Conservation (phyloP, 2,113 vertebrate genomes). For the Gallinago jamesoni region DNA sequence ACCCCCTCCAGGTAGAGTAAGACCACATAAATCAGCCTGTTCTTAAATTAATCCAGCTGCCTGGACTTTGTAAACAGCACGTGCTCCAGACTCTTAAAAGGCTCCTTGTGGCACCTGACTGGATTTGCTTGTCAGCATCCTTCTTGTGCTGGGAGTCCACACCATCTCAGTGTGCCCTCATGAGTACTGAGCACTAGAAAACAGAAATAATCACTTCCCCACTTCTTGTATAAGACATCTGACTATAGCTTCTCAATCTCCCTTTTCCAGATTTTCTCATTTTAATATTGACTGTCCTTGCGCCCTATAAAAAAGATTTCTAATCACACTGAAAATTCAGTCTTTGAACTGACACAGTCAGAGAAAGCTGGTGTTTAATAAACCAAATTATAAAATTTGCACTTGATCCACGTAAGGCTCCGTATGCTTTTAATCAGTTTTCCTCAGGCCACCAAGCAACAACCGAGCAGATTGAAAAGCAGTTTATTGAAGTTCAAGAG, state of each 20-base stretch:
- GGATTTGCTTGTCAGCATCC: not conserved
- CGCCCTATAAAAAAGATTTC: not conserved
- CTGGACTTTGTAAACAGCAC: not conserved
- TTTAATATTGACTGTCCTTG: not conserved
- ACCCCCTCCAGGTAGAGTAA: not conserved
- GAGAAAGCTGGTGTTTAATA: not conserved
- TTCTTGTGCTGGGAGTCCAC: not conserved
- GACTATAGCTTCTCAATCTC: not conserved
- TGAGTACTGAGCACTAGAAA: not conserved
- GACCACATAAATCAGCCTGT: not conserved
- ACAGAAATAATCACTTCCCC: not conserved
- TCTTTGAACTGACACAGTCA: not conserved
- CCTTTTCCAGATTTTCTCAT: not conserved
- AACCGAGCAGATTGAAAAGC: not conserved
- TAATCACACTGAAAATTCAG: not conserved
- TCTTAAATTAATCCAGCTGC: not conserved
- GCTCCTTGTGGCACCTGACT: not conserved
- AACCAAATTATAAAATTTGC: not conserved
- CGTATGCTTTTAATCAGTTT: not conserved
- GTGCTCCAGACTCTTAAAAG: not conserved
- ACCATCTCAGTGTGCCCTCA: not conserved
- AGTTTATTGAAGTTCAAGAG: not conserved
- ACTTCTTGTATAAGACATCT: not conserved
- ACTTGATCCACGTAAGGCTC: not conserved
- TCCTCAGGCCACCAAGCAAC: not conserved